Conservation (phyloP, 2,113 vertebrate genomes). For the Aphelocoma coerulescens region DNA sequence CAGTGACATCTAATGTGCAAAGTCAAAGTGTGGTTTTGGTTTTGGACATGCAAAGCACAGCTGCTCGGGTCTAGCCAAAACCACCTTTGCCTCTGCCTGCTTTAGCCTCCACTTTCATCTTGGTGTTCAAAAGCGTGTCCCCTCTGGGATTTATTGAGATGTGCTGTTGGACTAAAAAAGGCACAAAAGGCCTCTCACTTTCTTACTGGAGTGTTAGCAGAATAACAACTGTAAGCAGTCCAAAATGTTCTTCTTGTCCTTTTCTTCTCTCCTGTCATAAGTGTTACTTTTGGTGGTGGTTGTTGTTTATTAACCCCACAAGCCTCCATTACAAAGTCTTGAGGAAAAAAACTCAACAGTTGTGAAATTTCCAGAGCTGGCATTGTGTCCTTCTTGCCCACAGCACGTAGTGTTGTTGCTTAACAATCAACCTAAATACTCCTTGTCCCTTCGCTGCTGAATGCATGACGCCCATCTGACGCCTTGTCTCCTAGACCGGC, state of each 20-base stretch:
- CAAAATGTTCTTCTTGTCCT: constrained; percentile 3
- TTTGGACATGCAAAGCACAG: constrained; percentile 26
- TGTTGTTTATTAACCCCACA: constrained; percentile 56
- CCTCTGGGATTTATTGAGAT: constrained; percentile 5
- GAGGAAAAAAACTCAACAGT: not conserved
- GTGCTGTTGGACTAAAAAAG: not conserved
- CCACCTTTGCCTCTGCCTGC: constrained; percentile 24
- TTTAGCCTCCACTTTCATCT: constrained; percentile 30
- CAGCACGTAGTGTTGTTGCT: constrained; percentile 46
- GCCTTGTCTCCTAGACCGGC: not conserved
- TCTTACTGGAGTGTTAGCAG: not conserved
- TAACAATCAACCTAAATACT: constrained; percentile 59
- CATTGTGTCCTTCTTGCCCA: constrained; percentile 44
- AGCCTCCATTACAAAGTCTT: constrained; percentile 49
- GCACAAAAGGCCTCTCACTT: constrained; percentile 36
- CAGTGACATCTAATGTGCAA: not conserved
- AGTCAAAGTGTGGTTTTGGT: not conserved
- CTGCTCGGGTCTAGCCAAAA: not conserved
- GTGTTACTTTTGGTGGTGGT: constrained; percentile 16
- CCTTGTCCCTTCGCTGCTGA: not conserved
- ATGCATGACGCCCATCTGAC: not conserved
- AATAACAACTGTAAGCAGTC: not conserved
- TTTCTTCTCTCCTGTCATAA: not conserved
- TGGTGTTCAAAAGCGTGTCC: accelerated
- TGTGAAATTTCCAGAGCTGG: constrained; percentile 45